A percentile compares a stretch with the other conserved stretches of the same genome.
These are phyloP conservation scores for Pollachius pollachius DNA, from an alignment of 2,113 vertebrate genomes.

Conservation along the genomic window DNA sequence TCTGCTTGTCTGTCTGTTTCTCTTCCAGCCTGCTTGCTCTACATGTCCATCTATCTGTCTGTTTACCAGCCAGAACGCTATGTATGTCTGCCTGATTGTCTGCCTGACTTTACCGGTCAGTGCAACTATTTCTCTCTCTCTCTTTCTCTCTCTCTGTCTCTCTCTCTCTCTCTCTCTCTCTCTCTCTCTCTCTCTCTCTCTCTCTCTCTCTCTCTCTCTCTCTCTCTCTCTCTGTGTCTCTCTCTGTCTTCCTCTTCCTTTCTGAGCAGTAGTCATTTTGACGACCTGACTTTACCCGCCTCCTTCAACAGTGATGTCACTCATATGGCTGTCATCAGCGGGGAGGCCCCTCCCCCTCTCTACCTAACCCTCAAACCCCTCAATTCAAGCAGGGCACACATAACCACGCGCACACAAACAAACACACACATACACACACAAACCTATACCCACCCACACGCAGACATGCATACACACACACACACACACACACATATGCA, in stretches of 20 bases:
- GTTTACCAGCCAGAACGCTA: not conserved
- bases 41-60: not conserved
- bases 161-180: not conserved
- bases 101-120: not conserved
- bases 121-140: not conserved
- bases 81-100: not conserved
- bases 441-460: slow-evolving; percentile 6
- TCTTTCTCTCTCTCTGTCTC: not conserved
- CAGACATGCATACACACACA: not conserved
- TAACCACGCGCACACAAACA: not conserved
- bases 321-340: slow-evolving; percentile 35
- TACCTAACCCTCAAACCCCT: slow-evolving; percentile 12
- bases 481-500: slow-evolving; percentile 1
- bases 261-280: not conserved
- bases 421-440: not conserved
- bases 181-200: not conserved
- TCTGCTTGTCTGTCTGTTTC: slow-evolving; percentile 1
- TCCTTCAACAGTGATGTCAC: not conserved
- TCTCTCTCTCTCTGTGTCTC: not conserved
- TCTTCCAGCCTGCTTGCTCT: not conserved
- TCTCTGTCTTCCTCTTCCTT: not conserved
- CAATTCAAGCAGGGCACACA: slow-evolving; percentile 19
- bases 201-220: not conserved
- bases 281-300: not conserved
- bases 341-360: slow-evolving; percentile 16